Base-by-base conservation (phyloP, 2,888 invertebrate genomes). In the Lordiphosa fenestrarum region DNA sequence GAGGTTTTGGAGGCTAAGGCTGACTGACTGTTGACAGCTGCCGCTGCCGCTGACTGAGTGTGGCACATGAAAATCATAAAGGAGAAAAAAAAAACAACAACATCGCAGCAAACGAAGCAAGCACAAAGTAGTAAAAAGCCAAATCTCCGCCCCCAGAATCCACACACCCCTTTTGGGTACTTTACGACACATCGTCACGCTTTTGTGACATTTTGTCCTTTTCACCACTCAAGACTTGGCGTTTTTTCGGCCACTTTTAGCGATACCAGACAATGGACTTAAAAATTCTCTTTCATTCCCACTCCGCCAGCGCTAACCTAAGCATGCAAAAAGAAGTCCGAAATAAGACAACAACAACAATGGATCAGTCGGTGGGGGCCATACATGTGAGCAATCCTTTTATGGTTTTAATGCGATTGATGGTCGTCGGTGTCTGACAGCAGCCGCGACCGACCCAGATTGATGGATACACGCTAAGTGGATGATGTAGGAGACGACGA, bases 121-220 rank as follows among this genome's bases (percentile, higher is more conserved):
- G 46, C 53, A 59, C 48, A 63, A 56, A 61, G 66, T 65, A 65
- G 59, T 57, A 73, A 73, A 70, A 70, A 65, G 42, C 30, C 39
- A 55, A 52, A 35, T 41, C 33, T 12, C 47, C 33, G 10, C 36
- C 13, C 47, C 19, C 30, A 21, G 9, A 35, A 35, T 33, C 48
- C 58, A 30, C 30, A 36, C 54, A 41, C 62, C 68, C 57, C 58
- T 69, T 69, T 70, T 64, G 62, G 71, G 55, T 74, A 85, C 72
- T 86, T 87, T 84, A 84, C 81, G 86, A 87, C 86, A 85, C 81
- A 72, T 84, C 85, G 86, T 87, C 87, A 87, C 84, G 87, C 82
- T 81, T 86, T 87, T 85, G 82, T 85, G 83, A 81, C 74, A 74
- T 78, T 76, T 78, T 75, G 84, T 85, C 85, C 78, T 78, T 81